These are phyloP conservation scores for Rhagophthalmus giganteus DNA, from an alignment of 2,888 invertebrate genomes.

Conservation along the genomic window DNA sequence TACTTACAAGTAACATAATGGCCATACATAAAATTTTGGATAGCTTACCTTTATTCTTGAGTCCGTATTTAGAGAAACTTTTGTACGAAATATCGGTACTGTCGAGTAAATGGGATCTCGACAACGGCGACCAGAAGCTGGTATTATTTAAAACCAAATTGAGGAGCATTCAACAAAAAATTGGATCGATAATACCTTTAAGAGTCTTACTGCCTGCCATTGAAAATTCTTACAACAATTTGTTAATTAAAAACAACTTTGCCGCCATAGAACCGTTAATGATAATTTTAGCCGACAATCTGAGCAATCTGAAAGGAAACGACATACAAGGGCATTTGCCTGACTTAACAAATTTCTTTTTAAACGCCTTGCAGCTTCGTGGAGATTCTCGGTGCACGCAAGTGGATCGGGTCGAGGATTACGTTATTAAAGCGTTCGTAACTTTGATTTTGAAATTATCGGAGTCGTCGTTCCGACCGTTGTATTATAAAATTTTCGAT, in stretches of 20 bases:
- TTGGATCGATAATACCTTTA: conserved; percentile 69
- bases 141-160: conserved; percentile 63
- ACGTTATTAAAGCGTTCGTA: conserved; percentile 77
- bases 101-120: conserved; percentile 56
- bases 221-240: conserved; percentile 64
- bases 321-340: conserved; percentile 68
- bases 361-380: conserved; percentile 71
- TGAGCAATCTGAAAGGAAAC: conserved; percentile 63
- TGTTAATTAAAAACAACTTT: conserved; percentile 64
- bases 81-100: conserved; percentile 67
- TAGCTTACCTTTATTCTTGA: conserved; percentile 79
- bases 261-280: conserved; percentile 71
- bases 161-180: conserved; percentile 65
- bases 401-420: conserved; percentile 69
- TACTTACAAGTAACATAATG: conserved; percentile 74
- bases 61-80: conserved; percentile 78
- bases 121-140: conserved; percentile 57
- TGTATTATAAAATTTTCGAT: conserved; percentile 83
- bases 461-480: conserved; percentile 84
- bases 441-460: conserved; percentile 83
- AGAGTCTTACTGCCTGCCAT: conserved; percentile 78
- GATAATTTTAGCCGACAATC: conserved; percentile 74
- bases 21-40: conserved; percentile 82
- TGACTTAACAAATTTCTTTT: conserved; percentile 74
- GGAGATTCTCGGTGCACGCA: conserved; percentile 56